Evolutionary conservation across 2,797 vertebrate genomes (phyloP), one percentile per base, ranked within the genome.

Genomic region (Spheniscus humboldti): DNA sequence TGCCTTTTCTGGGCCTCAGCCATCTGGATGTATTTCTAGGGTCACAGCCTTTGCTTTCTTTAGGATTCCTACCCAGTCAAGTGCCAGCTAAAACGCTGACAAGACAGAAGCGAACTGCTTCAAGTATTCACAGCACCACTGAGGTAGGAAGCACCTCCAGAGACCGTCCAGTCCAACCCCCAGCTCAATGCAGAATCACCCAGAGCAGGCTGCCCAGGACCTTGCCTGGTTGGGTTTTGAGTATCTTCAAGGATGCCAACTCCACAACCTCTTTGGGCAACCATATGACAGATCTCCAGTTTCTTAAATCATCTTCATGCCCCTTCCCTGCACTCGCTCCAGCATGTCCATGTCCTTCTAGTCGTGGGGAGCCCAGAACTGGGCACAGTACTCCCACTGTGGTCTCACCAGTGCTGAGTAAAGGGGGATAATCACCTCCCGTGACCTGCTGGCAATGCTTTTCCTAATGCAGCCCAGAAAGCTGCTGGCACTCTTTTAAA

Each of bases 21-120:
- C 68, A 94, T 50, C 63, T 85, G 86, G 90, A 76, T 52, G 35
- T 71, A 81, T 72, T 94, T 57, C 86, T 53, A 45, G 25, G 48
- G 86, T 93, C 74, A 60, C 35, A 86, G 73, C 41, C 80, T 90
- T 95, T 89, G 80, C 67, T 85, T 85, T 90, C 78, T 67, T 87
- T 50, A 89, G 81, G 82, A 79, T 89, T 91, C 43, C 59, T 90
- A 37, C 7, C 11, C 25, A 52, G 84, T 8, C 1, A 14, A 75
- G 43, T 20, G 92, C 45, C 57, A 90, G 67, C 30, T 87, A 85
- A 72, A 94, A 76, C 0, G 6, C 62, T 87, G 53, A 85, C 41
- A 71, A 37, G 62, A 50, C 67, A 47, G 37, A 73, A 94, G 48
- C 52, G 80, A 91, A 86, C 22, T 56, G 48, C 57, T 78, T 80